Conservation (phyloP, 2,888 invertebrate species). For the Lagria hirta region DNA sequence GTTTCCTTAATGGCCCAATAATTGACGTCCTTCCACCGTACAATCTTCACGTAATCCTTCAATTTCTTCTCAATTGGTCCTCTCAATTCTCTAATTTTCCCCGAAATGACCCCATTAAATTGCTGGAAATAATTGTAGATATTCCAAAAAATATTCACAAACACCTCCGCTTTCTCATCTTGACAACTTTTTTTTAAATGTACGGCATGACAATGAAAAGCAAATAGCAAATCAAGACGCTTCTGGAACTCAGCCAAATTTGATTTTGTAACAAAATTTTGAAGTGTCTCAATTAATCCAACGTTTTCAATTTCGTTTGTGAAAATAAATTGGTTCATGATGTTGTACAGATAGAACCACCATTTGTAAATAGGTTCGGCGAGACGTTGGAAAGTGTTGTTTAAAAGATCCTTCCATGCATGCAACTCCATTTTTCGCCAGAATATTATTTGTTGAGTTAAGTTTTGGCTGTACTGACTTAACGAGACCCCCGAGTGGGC, state of each 20-base stretch:
- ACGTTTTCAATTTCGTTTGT: slow-evolving; percentile 44
- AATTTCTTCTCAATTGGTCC: slow-evolving; percentile 89
- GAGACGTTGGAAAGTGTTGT: slow-evolving; percentile 64
- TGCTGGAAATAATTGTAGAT: slow-evolving; percentile 81
- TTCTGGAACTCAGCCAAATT: slow-evolving; percentile 80
- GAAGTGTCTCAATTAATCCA: slow-evolving; percentile 63
- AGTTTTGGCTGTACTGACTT: slow-evolving; percentile 66
- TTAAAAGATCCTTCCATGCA: slow-evolving; percentile 84
- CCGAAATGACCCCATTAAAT: slow-evolving; percentile 67
- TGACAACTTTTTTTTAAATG: slow-evolving; percentile 55
- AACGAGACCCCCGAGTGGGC: slow-evolving; percentile 87
- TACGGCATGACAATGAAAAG: slow-evolving; percentile 78
- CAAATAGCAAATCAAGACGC: slow-evolving; percentile 74
- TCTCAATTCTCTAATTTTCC: slow-evolving; percentile 67
- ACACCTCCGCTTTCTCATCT: slow-evolving; percentile 54
- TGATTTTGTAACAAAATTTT: slow-evolving; percentile 81
- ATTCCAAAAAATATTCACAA: slow-evolving; percentile 76
- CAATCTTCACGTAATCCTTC: slow-evolving; percentile 91
- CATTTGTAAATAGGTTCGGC: slow-evolving; percentile 74
- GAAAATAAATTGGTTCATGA: slow-evolving; percentile 64
- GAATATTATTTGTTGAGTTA: slow-evolving; percentile 80
- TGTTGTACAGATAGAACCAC: slow-evolving; percentile 86
- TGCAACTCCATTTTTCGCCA: slow-evolving; percentile 91
- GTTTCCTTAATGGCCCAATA: slow-evolving; percentile 92
- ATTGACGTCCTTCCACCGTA: slow-evolving; percentile 91